A percentile compares a stretch with the other conserved stretches of the same genome.
phyloP scores from a whole-genome alignment of 2,113 vertebrate species.

The Neogale vison region DNA sequence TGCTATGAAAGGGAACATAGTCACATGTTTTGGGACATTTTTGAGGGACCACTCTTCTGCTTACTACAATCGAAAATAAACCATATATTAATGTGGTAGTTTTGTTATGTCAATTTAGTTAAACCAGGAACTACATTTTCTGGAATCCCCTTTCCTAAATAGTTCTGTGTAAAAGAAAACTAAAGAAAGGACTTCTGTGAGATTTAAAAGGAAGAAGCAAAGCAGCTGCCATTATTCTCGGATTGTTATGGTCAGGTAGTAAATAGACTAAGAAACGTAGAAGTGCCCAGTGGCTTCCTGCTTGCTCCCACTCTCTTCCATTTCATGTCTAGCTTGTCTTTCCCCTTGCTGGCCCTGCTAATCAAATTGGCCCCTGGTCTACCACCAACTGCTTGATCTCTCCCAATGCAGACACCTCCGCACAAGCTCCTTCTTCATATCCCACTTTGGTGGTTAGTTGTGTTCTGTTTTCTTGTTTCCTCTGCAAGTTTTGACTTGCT shows the following conservation, averaged over 20 bases:
- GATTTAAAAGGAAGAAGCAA: neutral
- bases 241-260: neutral
- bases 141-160: neutral
- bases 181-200: neutral
- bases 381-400: neutral
- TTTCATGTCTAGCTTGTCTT: neutral
- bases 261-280: neutral
- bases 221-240: neutral
- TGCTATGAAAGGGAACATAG: neutral
- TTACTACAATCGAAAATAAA: neutral
- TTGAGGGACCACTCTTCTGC: neutral
- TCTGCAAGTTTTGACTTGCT: neutral
- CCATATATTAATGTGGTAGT: neutral
- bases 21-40: neutral
- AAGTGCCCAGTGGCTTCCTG: neutral
- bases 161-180: neutral
- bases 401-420: rapidly evolving
- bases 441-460: neutral
- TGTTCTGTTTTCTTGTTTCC: neutral
- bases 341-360: neutral
- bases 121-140: neutral
- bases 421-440: neutral
- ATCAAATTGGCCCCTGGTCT: neutral
- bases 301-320: neutral
- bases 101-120: neutral